Conservation (phyloP, 2,888 invertebrate genomes). For the Erebia aethiops region DNA sequence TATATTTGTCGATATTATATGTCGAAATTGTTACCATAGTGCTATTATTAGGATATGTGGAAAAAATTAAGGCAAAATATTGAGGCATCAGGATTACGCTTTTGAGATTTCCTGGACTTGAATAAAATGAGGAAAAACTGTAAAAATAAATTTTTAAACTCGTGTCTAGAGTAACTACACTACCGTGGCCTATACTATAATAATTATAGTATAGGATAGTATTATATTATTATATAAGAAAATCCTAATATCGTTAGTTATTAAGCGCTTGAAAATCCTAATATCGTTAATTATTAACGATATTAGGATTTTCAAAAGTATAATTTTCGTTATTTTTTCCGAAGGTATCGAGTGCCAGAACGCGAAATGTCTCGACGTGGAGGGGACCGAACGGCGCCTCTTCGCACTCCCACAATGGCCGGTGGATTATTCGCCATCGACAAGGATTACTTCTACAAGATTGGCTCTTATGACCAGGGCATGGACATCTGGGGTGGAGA, state of each 20-base stretch:
- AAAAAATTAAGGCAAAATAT: neutral
- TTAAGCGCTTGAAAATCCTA: too few relatives aligned
- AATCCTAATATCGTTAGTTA: too few relatives aligned
- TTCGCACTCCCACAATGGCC: conserved; percentile 99
- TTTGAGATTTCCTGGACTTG: neutral
- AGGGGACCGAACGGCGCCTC: conserved; percentile 95
- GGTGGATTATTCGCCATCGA: conserved; percentile 98
- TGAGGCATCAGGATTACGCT: neutral
- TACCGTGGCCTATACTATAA: neutral
- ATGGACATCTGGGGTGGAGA: conserved; percentile 99
- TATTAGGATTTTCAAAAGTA: neutral
- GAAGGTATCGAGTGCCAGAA: conserved; percentile 97
- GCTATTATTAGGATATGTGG: neutral
- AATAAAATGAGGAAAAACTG: neutral
- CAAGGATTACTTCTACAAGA: conserved; percentile 97
- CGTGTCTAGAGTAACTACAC: neutral
- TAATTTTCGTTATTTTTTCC: neutral
- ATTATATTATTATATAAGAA: too few relatives aligned
- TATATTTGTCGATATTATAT: neutral
- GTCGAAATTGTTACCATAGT: neutral
- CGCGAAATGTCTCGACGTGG: conserved; percentile 97
- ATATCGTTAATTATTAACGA: too few relatives aligned
- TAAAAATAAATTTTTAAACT: neutral
- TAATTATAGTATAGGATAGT: too few relatives aligned
- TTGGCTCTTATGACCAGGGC: conserved; percentile 99